Percentiles rank a stretch among this genome's conserved stretches.
phyloP scores from a whole-genome alignment of 2,888 invertebrate genomes.

The Ectemnius continuus region DNA sequence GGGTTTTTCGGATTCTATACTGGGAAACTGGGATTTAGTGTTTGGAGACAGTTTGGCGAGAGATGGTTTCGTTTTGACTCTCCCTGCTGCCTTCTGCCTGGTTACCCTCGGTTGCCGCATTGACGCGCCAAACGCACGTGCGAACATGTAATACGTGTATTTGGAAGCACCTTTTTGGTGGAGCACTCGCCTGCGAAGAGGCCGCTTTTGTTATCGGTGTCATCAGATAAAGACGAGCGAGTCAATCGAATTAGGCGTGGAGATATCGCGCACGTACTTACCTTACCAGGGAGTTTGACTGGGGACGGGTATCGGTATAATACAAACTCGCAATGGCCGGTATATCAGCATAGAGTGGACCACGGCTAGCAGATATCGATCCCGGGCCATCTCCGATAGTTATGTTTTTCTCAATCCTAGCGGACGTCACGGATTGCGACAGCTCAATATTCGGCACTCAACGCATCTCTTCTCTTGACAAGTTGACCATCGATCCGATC shows the following conservation, averaged over 20 bases:
- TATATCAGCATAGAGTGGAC: constrained; percentile 37
- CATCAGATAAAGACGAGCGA: neutral
- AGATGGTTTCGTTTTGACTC: constrained; percentile 33
- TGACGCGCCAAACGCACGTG: constrained; percentile 65
- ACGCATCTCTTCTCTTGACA: no score
- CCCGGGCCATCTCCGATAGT: constrained; percentile 28
- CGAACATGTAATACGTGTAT: constrained; percentile 49
- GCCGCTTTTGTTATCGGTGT: neutral
- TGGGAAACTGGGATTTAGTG: neutral
- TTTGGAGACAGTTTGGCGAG: neutral
- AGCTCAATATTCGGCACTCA: no score
- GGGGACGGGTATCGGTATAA: no score
- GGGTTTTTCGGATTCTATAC: neutral
- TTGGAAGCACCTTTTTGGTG: constrained; percentile 11
- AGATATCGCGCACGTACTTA: constrained; percentile 3
- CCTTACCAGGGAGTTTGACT: no score
- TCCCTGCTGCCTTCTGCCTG: constrained; percentile 34
- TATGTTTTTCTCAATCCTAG: constrained; percentile 19
- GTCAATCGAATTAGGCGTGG: constrained; percentile 7
- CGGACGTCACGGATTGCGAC: constrained; percentile 18
- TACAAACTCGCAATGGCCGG: constrained; percentile 50
- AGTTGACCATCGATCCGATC: no score
- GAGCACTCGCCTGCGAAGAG: neutral
- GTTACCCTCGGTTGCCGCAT: constrained; percentile 47
- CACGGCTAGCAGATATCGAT: constrained; percentile 38